These are phyloP conservation scores for Trichomycterus rosablanca DNA, from an alignment of 2,113 vertebrate species.

Conservation along the genomic window DNA sequence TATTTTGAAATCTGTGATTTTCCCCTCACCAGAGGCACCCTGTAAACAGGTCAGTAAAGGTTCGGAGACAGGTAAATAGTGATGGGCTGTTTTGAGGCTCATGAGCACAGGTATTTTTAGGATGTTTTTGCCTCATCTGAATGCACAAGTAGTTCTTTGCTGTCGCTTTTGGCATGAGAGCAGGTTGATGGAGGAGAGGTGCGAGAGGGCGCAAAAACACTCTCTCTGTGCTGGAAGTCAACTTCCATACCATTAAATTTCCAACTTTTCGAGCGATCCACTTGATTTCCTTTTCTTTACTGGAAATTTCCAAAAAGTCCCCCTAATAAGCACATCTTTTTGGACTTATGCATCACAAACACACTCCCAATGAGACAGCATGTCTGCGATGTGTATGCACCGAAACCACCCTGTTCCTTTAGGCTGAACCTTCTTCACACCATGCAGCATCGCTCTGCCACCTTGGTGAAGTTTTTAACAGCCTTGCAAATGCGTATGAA, in stretches of 20 bases:
- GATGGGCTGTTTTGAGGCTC: slow-evolving; percentile 54
- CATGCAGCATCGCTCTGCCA: slow-evolving; percentile 51
- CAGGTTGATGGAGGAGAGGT: slow-evolving; percentile 44
- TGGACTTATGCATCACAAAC: too few species aligned
- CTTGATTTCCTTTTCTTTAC: slow-evolving; percentile 40
- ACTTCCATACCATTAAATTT: slow-evolving; percentile 50
- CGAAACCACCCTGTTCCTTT: slow-evolving; percentile 25
- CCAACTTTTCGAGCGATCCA: slow-evolving; percentile 27
- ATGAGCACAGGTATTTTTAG: slow-evolving; percentile 68
- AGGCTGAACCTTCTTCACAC: slow-evolving; percentile 41
- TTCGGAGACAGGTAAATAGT: slow-evolving; percentile 65
- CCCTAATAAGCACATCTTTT: too few species aligned
- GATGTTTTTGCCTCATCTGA: slow-evolving; percentile 50
- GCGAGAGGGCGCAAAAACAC: slow-evolving; percentile 53
- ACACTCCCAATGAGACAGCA: too few species aligned
- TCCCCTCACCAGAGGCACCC: slow-evolving; percentile 42
- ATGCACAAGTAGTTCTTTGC: slow-evolving; percentile 68
- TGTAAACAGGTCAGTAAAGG: slow-evolving; percentile 66
- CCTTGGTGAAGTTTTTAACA: slow-evolving; percentile 65
- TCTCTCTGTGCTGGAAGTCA: slow-evolving; percentile 53
- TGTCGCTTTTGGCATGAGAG: slow-evolving; percentile 59
- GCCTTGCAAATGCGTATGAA: slow-evolving; percentile 51
- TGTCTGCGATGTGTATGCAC: slow-evolving; percentile 11
- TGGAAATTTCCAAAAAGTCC: slow-evolving; percentile 69
- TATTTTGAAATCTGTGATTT: slow-evolving; percentile 62